phyloP scores from a whole-genome alignment of 2,113 vertebrate species.

The Pterocles burchelli region DNA sequence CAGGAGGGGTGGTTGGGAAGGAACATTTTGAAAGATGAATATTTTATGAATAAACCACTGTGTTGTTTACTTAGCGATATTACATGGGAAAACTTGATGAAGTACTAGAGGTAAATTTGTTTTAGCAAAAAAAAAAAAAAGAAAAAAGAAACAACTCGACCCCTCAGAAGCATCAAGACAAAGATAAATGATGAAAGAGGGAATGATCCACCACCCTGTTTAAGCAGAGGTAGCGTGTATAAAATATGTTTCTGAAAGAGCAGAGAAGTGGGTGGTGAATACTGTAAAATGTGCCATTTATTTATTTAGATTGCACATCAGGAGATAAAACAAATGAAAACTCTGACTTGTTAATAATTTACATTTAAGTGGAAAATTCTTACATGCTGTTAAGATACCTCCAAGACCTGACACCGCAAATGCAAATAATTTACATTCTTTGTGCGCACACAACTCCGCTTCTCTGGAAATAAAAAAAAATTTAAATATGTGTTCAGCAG shows the following conservation, averaged over 20 bases:
- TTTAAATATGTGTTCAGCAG: conserved; percentile 18
- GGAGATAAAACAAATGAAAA: conserved; percentile 85
- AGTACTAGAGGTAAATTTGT: conserved; percentile 68
- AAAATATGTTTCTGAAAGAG: conserved; percentile 74
- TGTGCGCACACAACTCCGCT: conserved; percentile 47
- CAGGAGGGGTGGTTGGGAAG: conserved; percentile 46
- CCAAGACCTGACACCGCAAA: conserved; percentile 75
- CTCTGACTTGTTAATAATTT: conserved; percentile 84
- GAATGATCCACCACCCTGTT: conserved; percentile 38
- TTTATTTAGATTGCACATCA: conserved; percentile 84
- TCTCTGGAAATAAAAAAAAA: not conserved
- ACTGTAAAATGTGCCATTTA: conserved; percentile 75
- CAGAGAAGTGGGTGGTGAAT: conserved; percentile 70
- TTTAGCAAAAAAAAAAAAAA: not conserved
- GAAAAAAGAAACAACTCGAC: not conserved
- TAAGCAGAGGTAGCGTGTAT: conserved; percentile 48
- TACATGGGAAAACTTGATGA: conserved; percentile 66
- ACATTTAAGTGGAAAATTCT: conserved; percentile 80
- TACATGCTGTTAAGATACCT: conserved; percentile 80
- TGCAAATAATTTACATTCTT: conserved; percentile 77
- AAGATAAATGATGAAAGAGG: conserved; percentile 64
- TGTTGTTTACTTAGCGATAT: conserved; percentile 65
- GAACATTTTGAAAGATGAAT: conserved; percentile 67
- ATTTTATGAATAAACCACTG: conserved; percentile 72
- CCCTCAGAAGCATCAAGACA: conserved; percentile 36